A percentile compares a stretch with the other conserved stretches of the same genome.
Evolutionary conservation across 2,888 invertebrate genomes (phyloP).

Genomic region (Zeuzera pyrina): DNA sequence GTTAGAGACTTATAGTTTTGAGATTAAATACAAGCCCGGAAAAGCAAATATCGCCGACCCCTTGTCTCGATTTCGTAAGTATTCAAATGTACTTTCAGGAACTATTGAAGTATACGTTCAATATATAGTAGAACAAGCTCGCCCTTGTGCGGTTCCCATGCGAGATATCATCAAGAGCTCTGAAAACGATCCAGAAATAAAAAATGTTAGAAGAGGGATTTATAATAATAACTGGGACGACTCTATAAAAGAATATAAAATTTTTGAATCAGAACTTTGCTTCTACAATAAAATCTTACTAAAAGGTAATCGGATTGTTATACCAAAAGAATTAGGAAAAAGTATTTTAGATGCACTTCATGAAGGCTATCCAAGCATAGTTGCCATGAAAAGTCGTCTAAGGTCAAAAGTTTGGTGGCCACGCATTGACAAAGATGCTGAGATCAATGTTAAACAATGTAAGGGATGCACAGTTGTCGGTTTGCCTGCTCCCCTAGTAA

Average conservation of each 20-base stretch:
- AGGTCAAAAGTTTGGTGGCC: constrained; percentile 18
- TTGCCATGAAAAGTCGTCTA: constrained; percentile 11
- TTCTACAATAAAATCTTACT: constrained; percentile 3
- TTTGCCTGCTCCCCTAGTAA: constrained; percentile 11
- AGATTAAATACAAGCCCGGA: constrained; percentile 11
- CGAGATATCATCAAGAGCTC: constrained; percentile 5
- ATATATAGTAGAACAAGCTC: constrained; percentile 1
- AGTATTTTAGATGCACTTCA: constrained; percentile 18
- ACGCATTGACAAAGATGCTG: constrained; percentile 13
- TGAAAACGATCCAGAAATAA: constrained; percentile 7
- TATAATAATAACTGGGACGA: constrained; percentile 11
- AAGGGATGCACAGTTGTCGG: constrained; percentile 14
- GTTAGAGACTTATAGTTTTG: constrained; percentile 16
- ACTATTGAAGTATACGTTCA: constrained; percentile 9
- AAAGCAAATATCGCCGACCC: constrained; percentile 17
- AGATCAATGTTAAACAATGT: constrained; percentile 12
- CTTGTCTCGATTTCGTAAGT: constrained; percentile 10
- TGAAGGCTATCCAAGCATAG: constrained; percentile 25
- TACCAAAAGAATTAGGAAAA: constrained; percentile 5
- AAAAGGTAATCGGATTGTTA: constrained; percentile 3
- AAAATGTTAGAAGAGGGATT: constrained; percentile 7
- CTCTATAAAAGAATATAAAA: constrained; percentile 6
- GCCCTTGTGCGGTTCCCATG: constrained; percentile 5
- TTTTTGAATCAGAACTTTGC: constrained; percentile 9
- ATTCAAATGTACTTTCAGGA: not conserved